These are phyloP conservation scores for Muscina levida DNA, from an alignment of 2,888 invertebrate genomes.

Conservation along the genomic window DNA sequence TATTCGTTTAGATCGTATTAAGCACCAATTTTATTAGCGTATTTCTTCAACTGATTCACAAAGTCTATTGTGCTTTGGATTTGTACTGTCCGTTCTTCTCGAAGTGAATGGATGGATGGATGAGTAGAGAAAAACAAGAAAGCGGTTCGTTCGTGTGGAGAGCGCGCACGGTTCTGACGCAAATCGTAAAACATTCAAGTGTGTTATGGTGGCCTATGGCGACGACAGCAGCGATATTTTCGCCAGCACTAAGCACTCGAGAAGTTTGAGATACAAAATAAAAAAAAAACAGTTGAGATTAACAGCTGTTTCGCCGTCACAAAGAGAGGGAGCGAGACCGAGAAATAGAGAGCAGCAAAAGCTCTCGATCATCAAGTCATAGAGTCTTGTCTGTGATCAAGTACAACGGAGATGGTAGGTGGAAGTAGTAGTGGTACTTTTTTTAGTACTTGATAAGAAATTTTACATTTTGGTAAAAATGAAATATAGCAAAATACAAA, in stretches of 20 bases:
- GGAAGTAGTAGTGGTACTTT: too few species aligned
- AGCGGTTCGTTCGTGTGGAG: constrained; percentile 63
- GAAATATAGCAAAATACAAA: too few species aligned
- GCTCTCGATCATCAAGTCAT: constrained; percentile 31
- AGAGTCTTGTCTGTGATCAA: not conserved
- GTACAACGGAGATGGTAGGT: constrained; percentile 24
- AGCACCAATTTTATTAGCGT: too few species aligned
- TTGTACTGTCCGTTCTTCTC: not conserved
- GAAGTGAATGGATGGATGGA: not conserved
- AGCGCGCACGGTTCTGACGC: constrained; percentile 66
- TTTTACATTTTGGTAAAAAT: too few species aligned
- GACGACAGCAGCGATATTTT: not conserved
- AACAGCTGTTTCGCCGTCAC: constrained; percentile 50
- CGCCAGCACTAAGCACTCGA: not conserved
- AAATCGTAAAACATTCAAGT: constrained; percentile 51
- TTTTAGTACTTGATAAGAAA: not conserved
- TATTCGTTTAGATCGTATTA: too few species aligned
- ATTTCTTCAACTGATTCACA: too few species aligned
- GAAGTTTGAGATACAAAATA: not conserved
- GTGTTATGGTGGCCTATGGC: constrained; percentile 43
- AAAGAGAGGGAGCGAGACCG: not conserved
- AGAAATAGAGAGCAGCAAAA: not conserved
- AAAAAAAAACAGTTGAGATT: constrained; percentile 23
- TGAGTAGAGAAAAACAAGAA: constrained; percentile 27
- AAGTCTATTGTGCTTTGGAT: too few species aligned